Percentiles rank a stretch among this genome's conserved stretches.
phyloP scores from a whole-genome alignment of 2,113 vertebrate genomes.

The Tapirus terrestris region DNA sequence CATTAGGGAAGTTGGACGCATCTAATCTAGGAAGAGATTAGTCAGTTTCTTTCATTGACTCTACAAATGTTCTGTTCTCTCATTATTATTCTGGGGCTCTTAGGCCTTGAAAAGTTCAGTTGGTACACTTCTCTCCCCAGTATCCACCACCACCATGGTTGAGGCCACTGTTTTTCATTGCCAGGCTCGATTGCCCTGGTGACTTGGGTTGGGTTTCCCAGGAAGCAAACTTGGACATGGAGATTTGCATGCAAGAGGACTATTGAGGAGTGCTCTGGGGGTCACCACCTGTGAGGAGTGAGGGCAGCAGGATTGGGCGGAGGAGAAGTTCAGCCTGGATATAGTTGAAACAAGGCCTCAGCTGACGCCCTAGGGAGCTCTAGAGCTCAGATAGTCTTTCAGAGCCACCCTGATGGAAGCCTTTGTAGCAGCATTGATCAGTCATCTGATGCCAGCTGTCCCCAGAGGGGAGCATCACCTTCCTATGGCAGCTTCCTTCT shows the following conservation, averaged over 20 bases:
- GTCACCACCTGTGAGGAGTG: not conserved
- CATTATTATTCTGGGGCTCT: not conserved
- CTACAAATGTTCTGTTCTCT: slow-evolving; percentile 67
- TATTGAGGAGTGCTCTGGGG: not conserved
- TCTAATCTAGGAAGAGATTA: slow-evolving; percentile 70
- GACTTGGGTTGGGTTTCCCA: not conserved
- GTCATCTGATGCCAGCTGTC: not conserved
- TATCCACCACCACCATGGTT: not conserved
- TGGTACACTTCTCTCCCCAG: not conserved
- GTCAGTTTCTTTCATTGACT: slow-evolving; percentile 73
- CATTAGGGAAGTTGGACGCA: slow-evolving; percentile 44
- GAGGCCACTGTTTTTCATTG: not conserved
- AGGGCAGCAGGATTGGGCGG: not conserved
- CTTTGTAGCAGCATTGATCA: not conserved
- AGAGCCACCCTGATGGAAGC: not conserved
- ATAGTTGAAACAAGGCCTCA: not conserved
- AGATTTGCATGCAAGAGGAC: not conserved
- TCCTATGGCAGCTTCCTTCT: not conserved
- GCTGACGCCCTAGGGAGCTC: not conserved
- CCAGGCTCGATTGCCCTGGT: not conserved
- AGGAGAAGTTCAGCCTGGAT: not conserved
- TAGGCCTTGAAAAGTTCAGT: not conserved
- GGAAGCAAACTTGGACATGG: not conserved
- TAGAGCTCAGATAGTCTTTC: not conserved
- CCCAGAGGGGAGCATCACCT: not conserved